Conservation (phyloP, 2,113 vertebrate genomes). For the Willisornis vidua region DNA sequence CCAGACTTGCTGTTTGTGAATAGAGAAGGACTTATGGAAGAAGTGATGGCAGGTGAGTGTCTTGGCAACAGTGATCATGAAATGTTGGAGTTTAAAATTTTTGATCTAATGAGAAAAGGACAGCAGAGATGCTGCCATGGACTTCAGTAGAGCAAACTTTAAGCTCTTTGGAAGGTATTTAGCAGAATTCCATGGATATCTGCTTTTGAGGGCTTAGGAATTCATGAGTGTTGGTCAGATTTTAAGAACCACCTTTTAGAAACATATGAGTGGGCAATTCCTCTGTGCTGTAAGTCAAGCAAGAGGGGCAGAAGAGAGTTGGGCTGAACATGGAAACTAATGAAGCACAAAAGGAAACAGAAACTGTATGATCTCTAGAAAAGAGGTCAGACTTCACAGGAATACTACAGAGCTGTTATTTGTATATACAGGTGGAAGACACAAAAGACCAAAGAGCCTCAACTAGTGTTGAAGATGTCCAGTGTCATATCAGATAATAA, state of each 20-base stretch:
- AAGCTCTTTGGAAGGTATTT: too few relatives aligned
- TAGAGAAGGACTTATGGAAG: too few relatives aligned
- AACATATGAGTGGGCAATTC: neutral
- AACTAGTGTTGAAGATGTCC: neutral
- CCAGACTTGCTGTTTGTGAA: neutral
- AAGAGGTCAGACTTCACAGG: neutral
- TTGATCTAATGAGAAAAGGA: neutral
- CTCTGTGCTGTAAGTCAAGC: neutral
- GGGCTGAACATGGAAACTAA: neutral
- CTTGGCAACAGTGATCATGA: neutral
- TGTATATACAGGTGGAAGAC: neutral
- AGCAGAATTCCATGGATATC: neutral
- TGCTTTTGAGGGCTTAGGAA: neutral
- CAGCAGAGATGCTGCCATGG: neutral
- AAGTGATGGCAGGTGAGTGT: neutral
- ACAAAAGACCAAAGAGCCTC: neutral
- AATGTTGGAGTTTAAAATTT: neutral
- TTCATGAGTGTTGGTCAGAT: neutral
- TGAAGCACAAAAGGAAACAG: neutral
- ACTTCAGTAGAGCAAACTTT: neutral
- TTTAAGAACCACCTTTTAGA: neutral
- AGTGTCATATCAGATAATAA: neutral
- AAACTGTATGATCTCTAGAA: neutral
- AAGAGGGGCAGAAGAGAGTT: neutral
- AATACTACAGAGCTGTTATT: neutral